A percentile compares a stretch with the other conserved stretches of the same genome.
These are phyloP conservation scores for Rhopalosiphum padi DNA, from an alignment of 1,140 invertebrate genomes.

Conservation along the genomic window DNA sequence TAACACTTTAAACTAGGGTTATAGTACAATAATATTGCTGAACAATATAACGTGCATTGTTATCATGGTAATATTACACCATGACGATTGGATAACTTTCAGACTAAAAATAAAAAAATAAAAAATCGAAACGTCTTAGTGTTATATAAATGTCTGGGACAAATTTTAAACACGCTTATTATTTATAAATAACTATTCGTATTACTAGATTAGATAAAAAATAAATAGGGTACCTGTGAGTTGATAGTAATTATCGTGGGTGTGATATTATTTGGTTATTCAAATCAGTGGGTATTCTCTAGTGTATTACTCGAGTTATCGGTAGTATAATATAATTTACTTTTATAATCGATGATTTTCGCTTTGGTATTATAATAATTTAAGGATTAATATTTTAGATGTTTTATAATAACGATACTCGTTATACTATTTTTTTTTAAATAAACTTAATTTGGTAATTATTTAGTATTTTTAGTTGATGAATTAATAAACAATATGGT, in stretches of 20 bases:
- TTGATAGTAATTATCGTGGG: background rate
- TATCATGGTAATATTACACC: background rate
- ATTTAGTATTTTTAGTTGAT: too few relatives aligned
- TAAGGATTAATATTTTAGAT: background rate
- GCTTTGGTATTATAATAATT: background rate
- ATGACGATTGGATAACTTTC: background rate
- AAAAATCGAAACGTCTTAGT: background rate
- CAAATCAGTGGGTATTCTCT: background rate
- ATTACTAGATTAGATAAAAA: background rate
- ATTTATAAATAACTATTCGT: background rate
- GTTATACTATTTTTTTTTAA: background rate
- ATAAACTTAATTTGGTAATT: background rate
- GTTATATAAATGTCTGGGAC: background rate
- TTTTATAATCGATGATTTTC: background rate
- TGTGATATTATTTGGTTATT: background rate
- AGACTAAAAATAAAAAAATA: background rate
- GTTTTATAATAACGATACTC: background rate
- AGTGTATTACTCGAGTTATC: background rate
- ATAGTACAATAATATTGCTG: background rate
- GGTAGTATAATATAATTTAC: background rate
- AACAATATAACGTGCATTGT: background rate
- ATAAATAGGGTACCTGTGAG: background rate
- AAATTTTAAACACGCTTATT: background rate
- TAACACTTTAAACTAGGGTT: slow-evolving; percentile 13
- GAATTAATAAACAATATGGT: too few relatives aligned